Conservation (phyloP, 2,888 invertebrate species). For the Lasioglossum morio region DNA sequence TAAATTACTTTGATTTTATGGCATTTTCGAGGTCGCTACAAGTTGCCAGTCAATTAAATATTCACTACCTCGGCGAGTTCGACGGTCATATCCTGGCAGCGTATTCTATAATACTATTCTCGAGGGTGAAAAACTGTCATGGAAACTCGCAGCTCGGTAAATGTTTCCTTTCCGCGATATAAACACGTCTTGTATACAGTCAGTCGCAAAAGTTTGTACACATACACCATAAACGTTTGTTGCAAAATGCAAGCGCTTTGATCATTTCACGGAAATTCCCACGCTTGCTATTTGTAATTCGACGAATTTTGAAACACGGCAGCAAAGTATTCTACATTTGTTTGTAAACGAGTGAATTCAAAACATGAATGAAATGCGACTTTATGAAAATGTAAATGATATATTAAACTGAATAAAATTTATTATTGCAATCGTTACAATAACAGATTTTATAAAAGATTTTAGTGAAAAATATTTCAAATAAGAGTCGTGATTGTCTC, state of each 20-base stretch:
- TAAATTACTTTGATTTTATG: not conserved
- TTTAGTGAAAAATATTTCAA: not conserved
- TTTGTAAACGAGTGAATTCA: not conserved
- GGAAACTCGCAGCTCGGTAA: not conserved
- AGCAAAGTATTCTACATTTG: not conserved
- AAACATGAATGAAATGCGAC: not conserved
- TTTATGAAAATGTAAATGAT: not conserved
- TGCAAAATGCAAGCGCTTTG: not conserved
- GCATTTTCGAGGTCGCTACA: not conserved
- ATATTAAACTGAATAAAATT: not conserved
- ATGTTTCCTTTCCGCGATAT: not conserved
- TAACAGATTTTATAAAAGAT: not conserved
- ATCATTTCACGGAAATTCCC: not conserved
- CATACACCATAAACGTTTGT: not conserved
- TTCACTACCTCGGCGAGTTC: not conserved
- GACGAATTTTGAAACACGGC: not conserved
- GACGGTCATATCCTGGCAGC: not conserved
- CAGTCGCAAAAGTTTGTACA: not conserved
- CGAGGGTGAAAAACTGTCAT: not conserved
- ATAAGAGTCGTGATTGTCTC: not conserved
- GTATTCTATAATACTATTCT: not conserved
- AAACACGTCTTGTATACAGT: not conserved
- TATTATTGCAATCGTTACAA: not conserved
- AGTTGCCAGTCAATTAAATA: not conserved
- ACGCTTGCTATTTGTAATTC: not conserved